Percentiles rank a stretch among this genome's conserved stretches.
Conservation (phyloP, 2,797 vertebrate species). For the Hippopotamyrus pictus region DNA sequence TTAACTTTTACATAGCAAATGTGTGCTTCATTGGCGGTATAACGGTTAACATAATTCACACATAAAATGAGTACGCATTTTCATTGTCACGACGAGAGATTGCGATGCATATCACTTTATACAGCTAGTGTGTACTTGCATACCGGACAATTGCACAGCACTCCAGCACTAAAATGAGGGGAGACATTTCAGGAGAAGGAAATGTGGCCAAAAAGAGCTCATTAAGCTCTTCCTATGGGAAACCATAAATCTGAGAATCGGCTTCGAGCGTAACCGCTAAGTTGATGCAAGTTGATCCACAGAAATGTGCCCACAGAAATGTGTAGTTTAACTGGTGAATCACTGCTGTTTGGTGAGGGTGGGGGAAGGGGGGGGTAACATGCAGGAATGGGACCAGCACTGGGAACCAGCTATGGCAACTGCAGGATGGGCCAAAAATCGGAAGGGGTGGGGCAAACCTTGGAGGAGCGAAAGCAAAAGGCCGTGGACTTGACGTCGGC, state of each 20-base stretch:
- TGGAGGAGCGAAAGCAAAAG: conserved; percentile 89
- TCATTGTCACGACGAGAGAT: neutral
- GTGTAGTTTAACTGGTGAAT: neutral
- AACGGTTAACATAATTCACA: neutral
- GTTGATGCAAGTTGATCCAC: neutral
- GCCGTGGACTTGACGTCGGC: conserved; percentile 87
- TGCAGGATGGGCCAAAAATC: neutral
- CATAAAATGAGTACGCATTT: neutral
- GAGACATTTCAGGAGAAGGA: neutral
- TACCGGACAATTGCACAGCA: neutral
- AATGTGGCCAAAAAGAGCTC: neutral
- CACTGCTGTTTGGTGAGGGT: neutral
- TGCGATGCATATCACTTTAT: neutral
- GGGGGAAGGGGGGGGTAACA: neutral
- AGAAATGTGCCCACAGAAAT: neutral
- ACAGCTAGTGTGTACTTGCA: neutral
- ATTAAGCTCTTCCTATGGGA: neutral
- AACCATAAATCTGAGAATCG: neutral
- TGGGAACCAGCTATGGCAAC: neutral
- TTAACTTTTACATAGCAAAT: neutral
- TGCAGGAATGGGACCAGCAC: neutral
- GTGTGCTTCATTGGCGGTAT: neutral
- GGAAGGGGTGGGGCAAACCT: conserved; percentile 59
- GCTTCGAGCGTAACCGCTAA: neutral
- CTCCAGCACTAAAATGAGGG: neutral